Evolutionary conservation across 2,113 vertebrate species (phyloP), one percentile per base, ranked within the genome.

Genomic region (Rhodinocichla rosea): DNA sequence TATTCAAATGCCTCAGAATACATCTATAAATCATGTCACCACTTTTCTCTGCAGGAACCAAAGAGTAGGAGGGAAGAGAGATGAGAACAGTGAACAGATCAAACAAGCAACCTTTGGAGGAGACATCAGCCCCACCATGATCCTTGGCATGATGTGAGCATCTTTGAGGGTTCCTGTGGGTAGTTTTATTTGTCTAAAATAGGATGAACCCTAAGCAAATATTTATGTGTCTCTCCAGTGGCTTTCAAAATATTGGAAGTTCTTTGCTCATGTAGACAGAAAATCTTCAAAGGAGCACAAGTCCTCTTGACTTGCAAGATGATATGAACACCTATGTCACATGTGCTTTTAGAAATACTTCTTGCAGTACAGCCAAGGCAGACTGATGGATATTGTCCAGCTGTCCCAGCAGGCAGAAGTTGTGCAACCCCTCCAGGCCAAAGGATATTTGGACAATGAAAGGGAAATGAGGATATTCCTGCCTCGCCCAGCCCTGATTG

Each of bases 381-480:
- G 57, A 42, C 69, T 63, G 52, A 50, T 59, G 83, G 63, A 83
- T 67, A 30, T 15, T 30, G 47, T 71, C 78, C 79, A 55, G 70
- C 81, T 94, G 52, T 69, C 70, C 53, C 2, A 0, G 57, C 59
- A 90, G 83, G 68, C 78, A 60, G 50, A 55, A 33, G 2, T 39
- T 88, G 42, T 74, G 55, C 76, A 89, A 7, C 47, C 20, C 11
- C n/a, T 77, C 56, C 55, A 60, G 68, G 39, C 60, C 71, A 92
- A 89, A 92, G 93, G 64, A 17, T 76, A n/a, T 87, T 76, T 57
- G 87, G 62, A 86, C 75, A 93, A 83, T 69, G 85, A 80, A 93
- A 75, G 63, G 93, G 68, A 89, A 90, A 82, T 92, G 84, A 83
- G 65, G 84, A 59, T 57, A 91, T 95, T 95, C 75, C 86, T 95